Evolutionary conservation across 2,888 invertebrate genomes (phyloP), one percentile per base, ranked within the genome.

Genomic region (Cataglyphis albicans): DNA sequence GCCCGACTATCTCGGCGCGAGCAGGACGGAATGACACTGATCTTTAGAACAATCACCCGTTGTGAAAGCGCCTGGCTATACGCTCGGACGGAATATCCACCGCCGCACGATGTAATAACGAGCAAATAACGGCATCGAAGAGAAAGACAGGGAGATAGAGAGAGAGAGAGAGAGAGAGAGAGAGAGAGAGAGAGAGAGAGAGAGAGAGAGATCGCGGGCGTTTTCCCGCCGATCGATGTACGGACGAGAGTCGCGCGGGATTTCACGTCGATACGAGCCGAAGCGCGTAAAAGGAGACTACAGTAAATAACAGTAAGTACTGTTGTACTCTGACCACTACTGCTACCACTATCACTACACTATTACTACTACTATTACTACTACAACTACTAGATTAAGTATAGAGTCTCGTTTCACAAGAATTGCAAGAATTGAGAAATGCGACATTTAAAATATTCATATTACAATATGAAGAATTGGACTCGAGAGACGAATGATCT

Each of bases 41-140:
- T 91, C 90, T 90, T 90, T 89, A 84, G 87, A 90, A 91, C 91
- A 91, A 91, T 92, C 89, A 89, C 87, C 87, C 88, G 91, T 91
- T 91, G 91, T 92, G 91, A 92, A 92, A 91, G 91, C 91, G 87
- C 75, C 44, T 83, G 48, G 75, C 32, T 35, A 18, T 72, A 44
- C 44, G 84, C 85, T 41, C 89, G 81, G 82, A 87, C 84, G 57
- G 75, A 85, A 83, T 89, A 87, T 88, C 80, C 82, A 83, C 73
- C 74, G 65, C 74, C 67, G 82, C 63, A 82, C 85, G 80, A 83
- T 81, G 82, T 84, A 89, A 88, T 85, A 84, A 83, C 78, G 82
- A 83, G 74, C 84, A 75, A 81, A 78, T 15, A 75, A 52, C 80
- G 82, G 55, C 32, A 55, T 35, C 48, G 7, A 52, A n/a, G 18